Percentiles rank a stretch among this genome's conserved stretches.
Conservation (phyloP, 2,797 vertebrate genomes). For the Chloroceryle inda region DNA sequence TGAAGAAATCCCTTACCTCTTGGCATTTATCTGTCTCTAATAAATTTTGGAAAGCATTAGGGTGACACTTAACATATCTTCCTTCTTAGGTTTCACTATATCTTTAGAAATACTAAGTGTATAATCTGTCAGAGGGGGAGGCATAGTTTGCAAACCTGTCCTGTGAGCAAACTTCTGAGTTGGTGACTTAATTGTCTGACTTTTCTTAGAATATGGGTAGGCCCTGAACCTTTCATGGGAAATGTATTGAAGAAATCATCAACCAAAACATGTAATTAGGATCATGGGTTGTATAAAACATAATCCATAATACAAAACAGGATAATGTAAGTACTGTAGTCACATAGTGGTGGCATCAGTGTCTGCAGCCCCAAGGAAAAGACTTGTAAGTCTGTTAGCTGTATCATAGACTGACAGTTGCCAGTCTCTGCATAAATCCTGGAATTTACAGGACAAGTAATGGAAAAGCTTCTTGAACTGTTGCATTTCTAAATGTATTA, state of each 20-base stretch:
- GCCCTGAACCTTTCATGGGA: background rate
- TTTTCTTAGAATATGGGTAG: background rate
- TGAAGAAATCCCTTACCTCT: too few relatives aligned
- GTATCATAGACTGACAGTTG: accelerated
- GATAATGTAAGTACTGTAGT: background rate
- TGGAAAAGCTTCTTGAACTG: background rate
- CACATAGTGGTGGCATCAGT: background rate
- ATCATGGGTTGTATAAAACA: background rate
- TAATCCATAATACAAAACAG: background rate
- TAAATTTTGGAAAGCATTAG: too few relatives aligned
- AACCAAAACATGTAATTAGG: background rate
- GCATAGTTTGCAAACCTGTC: background rate
- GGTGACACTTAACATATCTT: too few relatives aligned
- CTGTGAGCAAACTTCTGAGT: background rate
- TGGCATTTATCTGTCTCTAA: too few relatives aligned
- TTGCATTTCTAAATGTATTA: background rate
- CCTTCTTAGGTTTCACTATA: too few relatives aligned
- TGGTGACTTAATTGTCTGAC: background rate
- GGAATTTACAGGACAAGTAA: background rate
- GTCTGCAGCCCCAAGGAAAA: background rate
- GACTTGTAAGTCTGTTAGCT: accelerated
- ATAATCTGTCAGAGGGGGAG: accelerated
- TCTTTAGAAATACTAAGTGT: too few relatives aligned
- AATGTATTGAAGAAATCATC: background rate
- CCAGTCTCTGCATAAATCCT: background rate